Evolutionary conservation across 2,797 vertebrate genomes (phyloP).

Genomic region (Cossypha niveicapilla): DNA sequence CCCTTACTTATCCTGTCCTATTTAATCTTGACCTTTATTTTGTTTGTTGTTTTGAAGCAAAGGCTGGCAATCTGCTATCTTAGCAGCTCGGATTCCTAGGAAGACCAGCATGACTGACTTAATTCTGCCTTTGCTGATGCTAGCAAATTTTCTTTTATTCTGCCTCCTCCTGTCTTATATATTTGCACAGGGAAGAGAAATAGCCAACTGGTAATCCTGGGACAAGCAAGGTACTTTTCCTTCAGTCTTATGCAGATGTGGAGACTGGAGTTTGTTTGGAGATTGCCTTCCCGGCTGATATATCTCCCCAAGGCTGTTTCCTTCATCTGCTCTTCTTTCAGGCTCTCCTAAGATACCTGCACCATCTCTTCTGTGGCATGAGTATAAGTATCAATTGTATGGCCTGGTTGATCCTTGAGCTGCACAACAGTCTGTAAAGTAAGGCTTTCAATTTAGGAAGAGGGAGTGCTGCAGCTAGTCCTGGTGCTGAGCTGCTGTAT

Average conservation of each 20-base stretch:
- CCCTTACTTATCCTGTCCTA: not conserved
- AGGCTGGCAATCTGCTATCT: conserved; percentile 11
- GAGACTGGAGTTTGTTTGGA: not conserved
- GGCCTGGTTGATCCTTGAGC: not conserved
- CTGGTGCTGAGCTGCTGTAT: not conserved
- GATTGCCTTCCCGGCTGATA: not conserved
- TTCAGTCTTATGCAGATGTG: not conserved
- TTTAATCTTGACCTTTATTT: conserved; percentile 25
- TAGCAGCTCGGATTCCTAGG: not conserved
- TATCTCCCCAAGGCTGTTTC: not conserved
- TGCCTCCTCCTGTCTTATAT: not conserved
- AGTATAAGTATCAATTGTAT: not conserved
- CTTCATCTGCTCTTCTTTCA: not conserved
- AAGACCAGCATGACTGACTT: not conserved
- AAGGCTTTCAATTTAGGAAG: not conserved
- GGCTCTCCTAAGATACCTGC: not conserved
- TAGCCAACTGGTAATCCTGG: not conserved
- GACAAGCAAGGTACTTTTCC: not conserved
- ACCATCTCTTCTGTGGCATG: not conserved
- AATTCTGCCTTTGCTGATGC: not conserved
- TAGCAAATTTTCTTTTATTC: not conserved
- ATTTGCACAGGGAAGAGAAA: not conserved
- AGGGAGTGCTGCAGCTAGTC: not conserved
- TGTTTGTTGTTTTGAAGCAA: conserved; percentile 16
- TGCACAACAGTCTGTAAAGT: not conserved